These are phyloP conservation scores for Baryphthengus martii DNA, from an alignment of 2,113 vertebrate species.

Conservation along the genomic window DNA sequence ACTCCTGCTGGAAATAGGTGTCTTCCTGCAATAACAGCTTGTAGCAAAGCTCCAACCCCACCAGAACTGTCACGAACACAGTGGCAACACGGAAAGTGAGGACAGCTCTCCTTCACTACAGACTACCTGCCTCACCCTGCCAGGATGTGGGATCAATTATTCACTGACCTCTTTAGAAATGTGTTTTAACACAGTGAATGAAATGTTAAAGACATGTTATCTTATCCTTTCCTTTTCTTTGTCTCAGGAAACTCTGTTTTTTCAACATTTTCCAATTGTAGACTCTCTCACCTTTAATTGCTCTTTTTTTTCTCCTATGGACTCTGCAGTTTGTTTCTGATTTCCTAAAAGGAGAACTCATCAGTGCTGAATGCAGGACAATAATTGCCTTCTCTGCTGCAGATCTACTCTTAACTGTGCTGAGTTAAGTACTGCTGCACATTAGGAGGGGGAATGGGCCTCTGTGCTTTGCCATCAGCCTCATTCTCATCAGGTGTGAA, in stretches of 20 bases:
- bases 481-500: background rate
- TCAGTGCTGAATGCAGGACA: background rate
- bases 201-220: background rate
- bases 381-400: background rate
- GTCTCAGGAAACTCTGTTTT: background rate
- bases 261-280: background rate
- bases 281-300: slow-evolving; percentile 6
- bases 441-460: background rate
- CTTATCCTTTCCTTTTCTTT: background rate
- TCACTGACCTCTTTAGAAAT: background rate
- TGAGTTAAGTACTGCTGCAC: background rate
- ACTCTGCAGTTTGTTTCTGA: background rate
- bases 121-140: background rate
- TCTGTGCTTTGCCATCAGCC: background rate
- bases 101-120: background rate
- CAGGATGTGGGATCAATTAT: background rate
- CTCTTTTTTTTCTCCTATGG: background rate
- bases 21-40: background rate
- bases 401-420: background rate
- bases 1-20: background rate
- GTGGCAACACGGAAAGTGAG: background rate
- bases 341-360: slow-evolving; percentile 5
- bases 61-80: background rate
- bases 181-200: background rate
- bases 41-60: background rate